Conservation (phyloP, 92 coral and sea anemone species). For the Palythoa grandis region DNA sequence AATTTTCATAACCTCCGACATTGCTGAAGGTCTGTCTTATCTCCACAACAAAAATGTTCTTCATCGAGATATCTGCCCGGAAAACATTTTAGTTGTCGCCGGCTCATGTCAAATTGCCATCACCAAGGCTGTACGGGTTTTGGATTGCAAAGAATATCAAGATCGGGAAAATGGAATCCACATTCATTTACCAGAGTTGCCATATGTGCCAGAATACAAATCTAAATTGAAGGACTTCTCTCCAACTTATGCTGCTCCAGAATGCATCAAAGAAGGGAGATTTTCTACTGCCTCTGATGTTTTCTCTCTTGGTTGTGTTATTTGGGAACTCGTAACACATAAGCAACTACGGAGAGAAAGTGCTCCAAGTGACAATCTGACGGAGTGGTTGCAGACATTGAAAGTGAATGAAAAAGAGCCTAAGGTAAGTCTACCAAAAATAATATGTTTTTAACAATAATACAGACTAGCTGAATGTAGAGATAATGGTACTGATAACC, state of each 20-base stretch:
- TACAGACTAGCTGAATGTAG: too few relatives aligned
- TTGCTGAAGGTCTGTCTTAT: background rate
- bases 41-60: background rate
- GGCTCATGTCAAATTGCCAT: conserved; percentile 8
- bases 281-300: conserved; percentile 13
- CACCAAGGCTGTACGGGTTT: conserved; percentile 14
- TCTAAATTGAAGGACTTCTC: background rate
- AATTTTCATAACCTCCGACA: too few relatives aligned
- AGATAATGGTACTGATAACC: too few relatives aligned
- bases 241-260: background rate
- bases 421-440: background rate
- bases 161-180: background rate
- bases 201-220: background rate
- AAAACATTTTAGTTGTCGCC: background rate
- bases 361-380: background rate
- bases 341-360: background rate
- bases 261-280: conserved; percentile 4
- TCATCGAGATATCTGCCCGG: conserved; percentile 8
- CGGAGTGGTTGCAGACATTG: background rate
- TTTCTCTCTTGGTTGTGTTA: background rate
- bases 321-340: background rate
- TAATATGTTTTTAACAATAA: too few relatives aligned
- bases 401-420: background rate
- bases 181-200: background rate
- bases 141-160: conserved; percentile 1